phyloP scores from a whole-genome alignment of 2,797 vertebrate genomes.

The Sciurus carolinensis region DNA sequence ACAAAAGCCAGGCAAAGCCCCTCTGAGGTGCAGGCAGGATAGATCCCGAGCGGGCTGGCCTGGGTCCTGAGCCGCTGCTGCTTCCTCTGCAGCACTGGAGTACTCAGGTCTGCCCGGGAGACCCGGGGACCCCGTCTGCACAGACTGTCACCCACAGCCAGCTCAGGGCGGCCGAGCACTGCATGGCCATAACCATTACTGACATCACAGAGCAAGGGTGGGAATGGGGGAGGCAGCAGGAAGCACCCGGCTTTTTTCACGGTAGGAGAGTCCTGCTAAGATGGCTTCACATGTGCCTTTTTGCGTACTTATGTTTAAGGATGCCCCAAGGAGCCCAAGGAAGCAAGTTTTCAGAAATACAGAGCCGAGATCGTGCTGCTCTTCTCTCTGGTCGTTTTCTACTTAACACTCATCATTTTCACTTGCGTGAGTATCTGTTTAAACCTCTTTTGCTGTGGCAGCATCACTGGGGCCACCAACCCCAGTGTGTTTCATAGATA shows the following conservation, averaged over 20 bases:
- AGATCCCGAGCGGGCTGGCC: background rate
- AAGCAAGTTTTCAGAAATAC: conserved; percentile 86
- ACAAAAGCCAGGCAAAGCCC: background rate
- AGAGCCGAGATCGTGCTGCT: conserved; percentile 87
- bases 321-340: conserved; percentile 80
- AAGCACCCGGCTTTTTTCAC: background rate
- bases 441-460: background rate
- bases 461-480: background rate
- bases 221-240: background rate
- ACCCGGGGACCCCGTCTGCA: accelerated
- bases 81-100: background rate
- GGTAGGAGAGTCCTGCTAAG: background rate
- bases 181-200: accelerated
- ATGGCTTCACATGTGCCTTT: background rate
- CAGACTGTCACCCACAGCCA: accelerated
- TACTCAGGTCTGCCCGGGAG: background rate
- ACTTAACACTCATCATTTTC: conserved; percentile 90
- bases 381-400: conserved; percentile 89
- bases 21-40: background rate
- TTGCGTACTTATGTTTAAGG: conserved; percentile 81
- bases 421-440: conserved; percentile 89
- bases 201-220: accelerated
- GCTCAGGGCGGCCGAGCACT: background rate
- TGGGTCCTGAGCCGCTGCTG: background rate
- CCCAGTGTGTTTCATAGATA: background rate